Base-by-base conservation (phyloP, 2,888 invertebrate genomes). In the Eucera pruinosa region DNA sequence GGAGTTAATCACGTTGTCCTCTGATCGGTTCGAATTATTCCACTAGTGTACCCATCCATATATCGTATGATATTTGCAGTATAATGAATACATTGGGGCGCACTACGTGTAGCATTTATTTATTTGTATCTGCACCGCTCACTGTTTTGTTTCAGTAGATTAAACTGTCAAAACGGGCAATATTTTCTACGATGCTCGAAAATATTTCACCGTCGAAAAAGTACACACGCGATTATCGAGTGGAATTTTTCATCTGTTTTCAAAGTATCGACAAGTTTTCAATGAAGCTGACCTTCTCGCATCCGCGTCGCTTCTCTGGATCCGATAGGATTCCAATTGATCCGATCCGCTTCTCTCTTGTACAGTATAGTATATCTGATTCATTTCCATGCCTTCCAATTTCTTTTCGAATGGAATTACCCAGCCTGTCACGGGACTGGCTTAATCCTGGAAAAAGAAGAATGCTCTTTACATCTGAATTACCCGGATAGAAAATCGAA, bases 361-460 rank as follows among this genome's bases (percentile, higher is more conserved):
- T 55, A 70, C 54, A 27, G 15, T 54, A 52, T 60, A 54, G 11
- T 27, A 48, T 23, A 43, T 36, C 73, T 30, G 52, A 65, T 73
- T 73, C 79, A 69, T 80, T 79, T 73, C 73, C 68, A 69, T 79
- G 69, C 47, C 30, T 62, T 52, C 39, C 69, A 73, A 79, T 80
- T 80, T 79, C 73, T 69, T 66, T 1, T 66, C 60, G 45, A 33
- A 54, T 33, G 45, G 64, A 79, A 79, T 68, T 65, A 65, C 41
- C 41, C 9, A 25, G 27, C 48, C 43, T 50, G 80, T 66, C 64
- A 61, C 43, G 61, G 52, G 61, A 20, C 27, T 45, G 45, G 65
- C 69, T 79, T 79, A 79, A 73, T 79, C 23, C 48, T 52, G 36
- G 61, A 52, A 52, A 39, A 47, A 57, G 73, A 57, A 65, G 62